Percentiles rank a stretch among this genome's conserved stretches.
Conservation (phyloP, 2,113 vertebrate genomes). For the Corvus cornix region DNA sequence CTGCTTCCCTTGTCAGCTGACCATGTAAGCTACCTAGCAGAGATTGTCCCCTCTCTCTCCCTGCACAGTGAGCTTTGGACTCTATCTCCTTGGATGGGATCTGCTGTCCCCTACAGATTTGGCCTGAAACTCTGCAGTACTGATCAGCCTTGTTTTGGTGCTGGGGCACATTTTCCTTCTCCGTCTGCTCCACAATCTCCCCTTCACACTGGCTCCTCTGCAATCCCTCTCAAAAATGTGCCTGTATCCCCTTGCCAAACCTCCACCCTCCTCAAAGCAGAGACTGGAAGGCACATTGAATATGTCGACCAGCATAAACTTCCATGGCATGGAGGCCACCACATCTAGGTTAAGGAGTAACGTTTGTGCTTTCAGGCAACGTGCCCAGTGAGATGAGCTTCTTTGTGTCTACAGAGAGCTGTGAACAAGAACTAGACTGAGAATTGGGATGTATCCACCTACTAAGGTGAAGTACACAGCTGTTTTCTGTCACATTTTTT, state of each 20-base stretch:
- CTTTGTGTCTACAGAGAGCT: not conserved
- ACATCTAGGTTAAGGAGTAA: not conserved
- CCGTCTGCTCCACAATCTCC: not conserved
- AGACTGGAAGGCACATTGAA: not conserved
- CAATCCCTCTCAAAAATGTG: not conserved
- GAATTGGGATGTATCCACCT: not conserved
- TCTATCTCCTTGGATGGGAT: not conserved
- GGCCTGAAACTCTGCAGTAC: not conserved
- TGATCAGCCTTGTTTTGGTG: not conserved
- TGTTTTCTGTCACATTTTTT: constrained; percentile 23
- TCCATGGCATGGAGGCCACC: not conserved
- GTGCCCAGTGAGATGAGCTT: not conserved
- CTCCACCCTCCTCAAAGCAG: not conserved
- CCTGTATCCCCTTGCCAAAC: not conserved
- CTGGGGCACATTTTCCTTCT: not conserved
- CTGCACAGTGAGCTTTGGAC: not conserved
- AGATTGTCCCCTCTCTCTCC: not conserved
- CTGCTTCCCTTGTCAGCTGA: not conserved
- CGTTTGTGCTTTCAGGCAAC: not conserved
- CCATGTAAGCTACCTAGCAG: not conserved
- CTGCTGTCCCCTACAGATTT: not conserved
- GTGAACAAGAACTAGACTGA: not conserved
- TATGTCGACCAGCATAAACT: not conserved
- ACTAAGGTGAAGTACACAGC: not conserved
- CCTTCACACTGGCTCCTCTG: not conserved